A percentile compares a stretch with the other conserved stretches of the same genome.
phyloP scores from a whole-genome alignment of 2,888 invertebrate genomes.

The Dusona sp. region DNA sequence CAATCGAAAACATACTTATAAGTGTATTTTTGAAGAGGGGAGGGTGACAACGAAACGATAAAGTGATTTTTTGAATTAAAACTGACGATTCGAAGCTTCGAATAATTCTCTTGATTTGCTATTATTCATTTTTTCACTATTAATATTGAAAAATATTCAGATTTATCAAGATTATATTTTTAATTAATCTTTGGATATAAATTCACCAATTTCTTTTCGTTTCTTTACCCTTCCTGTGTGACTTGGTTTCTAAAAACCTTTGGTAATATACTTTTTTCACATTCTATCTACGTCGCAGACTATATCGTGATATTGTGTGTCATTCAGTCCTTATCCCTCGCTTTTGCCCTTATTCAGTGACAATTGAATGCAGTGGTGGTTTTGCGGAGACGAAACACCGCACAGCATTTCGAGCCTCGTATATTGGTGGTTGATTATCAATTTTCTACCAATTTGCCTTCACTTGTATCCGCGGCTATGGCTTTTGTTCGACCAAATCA shows the following conservation, averaged over 20 bases:
- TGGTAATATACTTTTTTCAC: neutral
- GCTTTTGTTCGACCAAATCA: slow-evolving; percentile 83
- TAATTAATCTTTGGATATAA: neutral
- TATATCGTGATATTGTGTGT: slow-evolving; percentile 5
- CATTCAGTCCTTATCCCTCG: slow-evolving; percentile 4
- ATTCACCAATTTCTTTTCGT: too few relatives aligned
- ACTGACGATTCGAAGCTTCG: neutral
- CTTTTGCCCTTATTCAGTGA: slow-evolving; percentile 20
- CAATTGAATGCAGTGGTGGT: slow-evolving; percentile 3
- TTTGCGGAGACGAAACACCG: slow-evolving; percentile 39
- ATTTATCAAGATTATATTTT: neutral
- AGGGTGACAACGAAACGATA: neutral
- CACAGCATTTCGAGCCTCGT: slow-evolving; percentile 73
- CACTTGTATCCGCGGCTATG: slow-evolving; percentile 82
- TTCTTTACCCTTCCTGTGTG: neutral
- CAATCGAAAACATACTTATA: slow-evolving; percentile 10
- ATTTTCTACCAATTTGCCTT: slow-evolving; percentile 85
- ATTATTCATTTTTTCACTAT: neutral
- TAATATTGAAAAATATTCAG: neutral
- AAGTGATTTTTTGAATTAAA: neutral
- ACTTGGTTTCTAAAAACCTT: neutral
- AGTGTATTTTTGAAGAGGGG: neutral
- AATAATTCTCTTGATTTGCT: neutral
- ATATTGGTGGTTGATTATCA: slow-evolving; percentile 83
- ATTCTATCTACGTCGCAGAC: too few relatives aligned